Percentiles rank a stretch among this genome's conserved stretches.
These are phyloP conservation scores for Montipora capricornis DNA, from an alignment of 64 coral and sea anemone species.

Conservation along the genomic window DNA sequence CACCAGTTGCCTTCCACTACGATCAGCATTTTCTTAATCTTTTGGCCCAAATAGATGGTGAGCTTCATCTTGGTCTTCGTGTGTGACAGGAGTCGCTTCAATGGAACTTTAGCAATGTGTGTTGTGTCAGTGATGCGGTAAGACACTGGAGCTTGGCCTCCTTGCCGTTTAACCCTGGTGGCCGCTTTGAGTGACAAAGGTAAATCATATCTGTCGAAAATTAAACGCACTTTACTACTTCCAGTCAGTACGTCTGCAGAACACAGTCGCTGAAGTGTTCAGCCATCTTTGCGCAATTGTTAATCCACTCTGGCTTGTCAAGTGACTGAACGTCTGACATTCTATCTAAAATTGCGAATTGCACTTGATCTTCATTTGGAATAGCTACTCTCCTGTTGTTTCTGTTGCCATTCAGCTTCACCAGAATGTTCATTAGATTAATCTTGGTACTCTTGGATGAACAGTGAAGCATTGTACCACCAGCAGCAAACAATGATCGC, in stretches of 20 bases:
- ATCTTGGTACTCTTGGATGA: not conserved
- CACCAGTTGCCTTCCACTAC: constrained; percentile 13
- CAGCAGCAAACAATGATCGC: too few relatives aligned
- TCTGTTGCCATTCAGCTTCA: not conserved
- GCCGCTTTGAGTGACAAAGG: not conserved
- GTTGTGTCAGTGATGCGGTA: constrained; percentile 13
- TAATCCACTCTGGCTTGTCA: too few relatives aligned
- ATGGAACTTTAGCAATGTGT: constrained; percentile 35
- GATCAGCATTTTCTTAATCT: not conserved
- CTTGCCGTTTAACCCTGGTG: not conserved
- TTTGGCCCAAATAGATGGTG: too few relatives aligned
- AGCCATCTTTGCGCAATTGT: too few relatives aligned
- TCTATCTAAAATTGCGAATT: too few relatives aligned
- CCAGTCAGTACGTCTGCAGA: not conserved
- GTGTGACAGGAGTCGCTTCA: constrained; percentile 16
- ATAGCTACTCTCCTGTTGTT: too few relatives aligned
- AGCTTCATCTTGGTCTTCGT: not conserved
- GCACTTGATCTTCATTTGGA: too few relatives aligned
- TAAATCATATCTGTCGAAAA: constrained; percentile 34
- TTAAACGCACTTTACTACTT: not conserved
- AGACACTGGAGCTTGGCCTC: not conserved
- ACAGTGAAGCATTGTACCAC: not conserved
- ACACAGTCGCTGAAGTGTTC: too few relatives aligned
- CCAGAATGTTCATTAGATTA: not conserved
- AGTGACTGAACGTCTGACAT: too few relatives aligned